Conservation (phyloP, 2,113 vertebrate species). For the cat (Felis catus) region DNA sequence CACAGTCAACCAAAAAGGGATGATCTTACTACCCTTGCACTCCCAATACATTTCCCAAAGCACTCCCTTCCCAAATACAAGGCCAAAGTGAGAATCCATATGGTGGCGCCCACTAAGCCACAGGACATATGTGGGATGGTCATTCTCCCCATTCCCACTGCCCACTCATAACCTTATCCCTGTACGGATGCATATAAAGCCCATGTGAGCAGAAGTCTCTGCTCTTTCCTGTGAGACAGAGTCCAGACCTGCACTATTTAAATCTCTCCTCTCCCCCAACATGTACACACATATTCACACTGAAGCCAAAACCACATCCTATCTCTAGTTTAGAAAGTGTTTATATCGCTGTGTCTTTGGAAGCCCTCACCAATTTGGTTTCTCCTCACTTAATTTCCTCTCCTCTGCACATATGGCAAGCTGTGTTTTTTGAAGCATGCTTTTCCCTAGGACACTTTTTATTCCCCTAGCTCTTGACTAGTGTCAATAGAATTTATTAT, state of each 20-base stretch:
- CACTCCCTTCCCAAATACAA: neutral
- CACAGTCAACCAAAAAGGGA: neutral
- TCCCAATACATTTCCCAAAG: neutral
- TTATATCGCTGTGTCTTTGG: neutral
- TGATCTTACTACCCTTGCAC: neutral
- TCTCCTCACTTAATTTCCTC: slow-evolving; percentile 35
- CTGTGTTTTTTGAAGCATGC: neutral
- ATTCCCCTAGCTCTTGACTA: slow-evolving; percentile 38
- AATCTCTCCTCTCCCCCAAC: too few relatives aligned
- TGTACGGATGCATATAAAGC: neutral
- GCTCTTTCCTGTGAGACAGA: neutral
- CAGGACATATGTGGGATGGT: accelerated
- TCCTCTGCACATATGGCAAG: neutral
- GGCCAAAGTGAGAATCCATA: neutral
- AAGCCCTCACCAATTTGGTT: neutral
- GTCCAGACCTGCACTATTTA: neutral
- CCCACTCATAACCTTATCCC: neutral
- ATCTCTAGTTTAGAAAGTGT: neutral
- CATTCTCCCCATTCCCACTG: neutral
- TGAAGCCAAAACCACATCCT: neutral
- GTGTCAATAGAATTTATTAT: slow-evolving; percentile 19
- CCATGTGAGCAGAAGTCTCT: accelerated
- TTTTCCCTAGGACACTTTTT: slow-evolving; percentile 20
- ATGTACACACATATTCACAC: neutral
- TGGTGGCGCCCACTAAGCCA: neutral